phyloP scores from a whole-genome alignment of 2,113 vertebrate genomes.

The Epinephelus fuscoguttatus region DNA sequence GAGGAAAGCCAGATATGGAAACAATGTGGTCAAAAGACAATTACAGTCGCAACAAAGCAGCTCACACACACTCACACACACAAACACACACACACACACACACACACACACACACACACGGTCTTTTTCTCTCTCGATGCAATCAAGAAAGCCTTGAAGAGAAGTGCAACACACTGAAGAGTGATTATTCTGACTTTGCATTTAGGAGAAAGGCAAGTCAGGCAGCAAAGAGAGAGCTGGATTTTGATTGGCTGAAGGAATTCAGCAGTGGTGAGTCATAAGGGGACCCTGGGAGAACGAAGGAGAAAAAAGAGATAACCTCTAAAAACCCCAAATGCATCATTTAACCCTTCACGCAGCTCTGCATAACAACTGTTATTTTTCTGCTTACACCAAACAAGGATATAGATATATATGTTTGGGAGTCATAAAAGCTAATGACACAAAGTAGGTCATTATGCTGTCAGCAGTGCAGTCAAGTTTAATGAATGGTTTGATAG shows the following conservation, averaged over 20 bases:
- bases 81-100: neutral
- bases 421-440: neutral
- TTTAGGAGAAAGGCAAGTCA: slow-evolving; percentile 17
- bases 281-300: slow-evolving; percentile 49
- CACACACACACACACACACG: neutral
- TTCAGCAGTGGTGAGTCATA: slow-evolving; percentile 85
- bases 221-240: slow-evolving; percentile 41
- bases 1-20: slow-evolving; percentile 15
- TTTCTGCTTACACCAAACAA: neutral
- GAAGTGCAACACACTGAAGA: slow-evolving; percentile 35
- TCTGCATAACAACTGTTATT: neutral
- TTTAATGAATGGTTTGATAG: slow-evolving; percentile 4
- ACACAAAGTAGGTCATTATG: slow-evolving; percentile 56
- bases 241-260: slow-evolving; percentile 72
- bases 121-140: neutral
- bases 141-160: slow-evolving; percentile 54
- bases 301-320: slow-evolving; percentile 35
- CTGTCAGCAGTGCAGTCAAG: slow-evolving; percentile 16
- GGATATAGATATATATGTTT: neutral
- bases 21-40: slow-evolving; percentile 40
- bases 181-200: slow-evolving; percentile 52
- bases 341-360: slow-evolving; percentile 9
- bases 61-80: neutral
- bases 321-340: slow-evolving; percentile 30
- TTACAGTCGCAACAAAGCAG: slow-evolving; percentile 12